Base-by-base conservation (phyloP, 2,113 vertebrate genomes). In the Vimba vimba region DNA sequence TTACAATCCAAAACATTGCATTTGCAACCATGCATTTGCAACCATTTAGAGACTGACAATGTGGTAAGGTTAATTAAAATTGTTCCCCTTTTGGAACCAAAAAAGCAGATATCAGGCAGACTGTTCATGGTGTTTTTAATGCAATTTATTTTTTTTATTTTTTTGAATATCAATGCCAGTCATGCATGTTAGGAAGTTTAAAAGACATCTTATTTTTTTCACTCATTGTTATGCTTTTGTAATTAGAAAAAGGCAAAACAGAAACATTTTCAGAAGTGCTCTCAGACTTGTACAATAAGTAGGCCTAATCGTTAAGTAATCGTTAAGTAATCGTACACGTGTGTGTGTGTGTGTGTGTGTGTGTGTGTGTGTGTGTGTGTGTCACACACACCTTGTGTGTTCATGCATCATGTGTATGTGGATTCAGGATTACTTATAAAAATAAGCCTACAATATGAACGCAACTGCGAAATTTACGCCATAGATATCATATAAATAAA, bases 81-180 rank as follows among this genome's bases (percentile, higher is more conserved):
- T 17, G 1, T 12, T 13, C 4, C 39, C 39, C 9, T 2, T 11
- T 10, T 45, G 43, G 43, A 45, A 7, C 9, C 9, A 45, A 2
- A 45, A 45, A 45, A 45, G 9, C 43, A 45, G 43, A 45, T 45
- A 45, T 11, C 10, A 45, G 45, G 4, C 50, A 17, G 30, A 30
- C 30, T 33, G 30, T 3, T 33, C 30, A 17, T 52, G 15, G 50
- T 52, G 50, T 17, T 50, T 50, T 12, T 12, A 50, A 4, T 0
- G 2, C 0, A 47, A 3, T 33, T 33, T 3, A 4, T 33, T 33
- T 33, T 33, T 0, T 33, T 3, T 3, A 2, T 2, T 33, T 33
- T 8, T 43, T 8, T 47, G 2, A 11, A 3, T 47, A 13, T 4
- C 47, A 50, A 15, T 2, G 6, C 21, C 19, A 57, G 55, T 21